phyloP scores from a whole-genome alignment of 92 coral and sea anemone genomes.

The Pocillopora grandis region DNA sequence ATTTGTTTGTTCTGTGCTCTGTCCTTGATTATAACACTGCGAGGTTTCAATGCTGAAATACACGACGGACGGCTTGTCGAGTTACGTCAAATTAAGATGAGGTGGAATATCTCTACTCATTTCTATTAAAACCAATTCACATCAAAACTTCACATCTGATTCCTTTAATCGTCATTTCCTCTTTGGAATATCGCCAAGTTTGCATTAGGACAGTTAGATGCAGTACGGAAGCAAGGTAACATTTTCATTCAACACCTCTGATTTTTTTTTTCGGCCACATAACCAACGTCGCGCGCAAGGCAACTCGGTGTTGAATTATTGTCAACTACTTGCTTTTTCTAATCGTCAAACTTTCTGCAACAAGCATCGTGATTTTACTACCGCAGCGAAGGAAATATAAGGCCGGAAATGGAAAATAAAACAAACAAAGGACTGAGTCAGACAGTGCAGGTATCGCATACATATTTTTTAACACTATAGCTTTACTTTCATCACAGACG shows the following conservation, averaged over 20 bases:
- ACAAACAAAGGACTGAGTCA: not conserved
- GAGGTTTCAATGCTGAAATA: not conserved
- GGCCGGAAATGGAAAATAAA: not conserved
- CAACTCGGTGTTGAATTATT: not conserved
- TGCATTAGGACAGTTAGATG: not conserved
- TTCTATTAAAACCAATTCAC: not conserved
- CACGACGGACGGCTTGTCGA: conserved; percentile 7
- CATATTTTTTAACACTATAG: too few species aligned
- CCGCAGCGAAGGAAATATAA: not conserved
- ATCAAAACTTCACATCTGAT: not conserved
- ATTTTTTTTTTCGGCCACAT: not conserved
- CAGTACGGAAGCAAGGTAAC: too few species aligned
- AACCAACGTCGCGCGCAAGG: not conserved
- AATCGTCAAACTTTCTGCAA: too few species aligned
- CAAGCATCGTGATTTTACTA: too few species aligned
- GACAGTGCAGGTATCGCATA: too few species aligned
- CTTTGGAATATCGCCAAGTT: not conserved
- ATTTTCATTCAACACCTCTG: too few species aligned
- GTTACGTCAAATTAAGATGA: conserved; percentile 16
- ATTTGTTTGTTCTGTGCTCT: not conserved
- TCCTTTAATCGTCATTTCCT: not conserved
- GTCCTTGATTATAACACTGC: not conserved
- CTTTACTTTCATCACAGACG: too few species aligned
- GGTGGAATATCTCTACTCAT: not conserved
- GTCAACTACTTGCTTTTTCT: too few species aligned